Evolutionary conservation across 2,888 invertebrate species (phyloP).

Genomic region (Phragmatobia fuliginosa): DNA sequence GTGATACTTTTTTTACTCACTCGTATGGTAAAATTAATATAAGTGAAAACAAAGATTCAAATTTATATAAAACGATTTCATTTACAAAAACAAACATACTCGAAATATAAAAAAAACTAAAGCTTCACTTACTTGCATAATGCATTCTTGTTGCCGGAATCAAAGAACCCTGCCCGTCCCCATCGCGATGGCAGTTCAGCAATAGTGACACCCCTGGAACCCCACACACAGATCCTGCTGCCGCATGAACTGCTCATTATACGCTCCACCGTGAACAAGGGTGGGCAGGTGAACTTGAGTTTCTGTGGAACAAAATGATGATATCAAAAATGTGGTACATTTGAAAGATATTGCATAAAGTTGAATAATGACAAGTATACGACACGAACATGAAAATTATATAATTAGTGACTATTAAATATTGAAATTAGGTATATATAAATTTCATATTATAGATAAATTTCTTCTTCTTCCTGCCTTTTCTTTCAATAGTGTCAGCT

Average conservation of each 20-base stretch:
- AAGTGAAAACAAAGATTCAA: too few relatives aligned
- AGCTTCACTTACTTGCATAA: slow-evolving; percentile 91
- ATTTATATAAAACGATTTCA: too few relatives aligned
- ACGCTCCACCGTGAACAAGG: slow-evolving; percentile 89
- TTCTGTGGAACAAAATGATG: slow-evolving; percentile 80
- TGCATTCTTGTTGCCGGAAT: slow-evolving; percentile 89
- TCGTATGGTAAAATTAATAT: too few relatives aligned
- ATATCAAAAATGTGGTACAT: not conserved
- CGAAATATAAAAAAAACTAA: not conserved
- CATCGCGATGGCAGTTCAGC: slow-evolving; percentile 90
- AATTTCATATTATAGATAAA: too few relatives aligned
- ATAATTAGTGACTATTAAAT: not conserved
- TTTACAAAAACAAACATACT: not conserved
- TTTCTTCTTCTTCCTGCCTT: too few relatives aligned
- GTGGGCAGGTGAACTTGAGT: slow-evolving; percentile 89
- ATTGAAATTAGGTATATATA: too few relatives aligned
- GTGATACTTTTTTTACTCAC: too few relatives aligned
- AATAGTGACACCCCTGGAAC: slow-evolving; percentile 89
- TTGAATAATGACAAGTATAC: too few relatives aligned
- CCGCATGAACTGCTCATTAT: slow-evolving; percentile 89
- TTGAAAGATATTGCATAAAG: not conserved
- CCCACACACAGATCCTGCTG: slow-evolving; percentile 90
- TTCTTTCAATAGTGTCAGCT: too few relatives aligned
- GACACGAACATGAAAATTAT: too few relatives aligned
- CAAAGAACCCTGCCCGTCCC: slow-evolving; percentile 89